Evolutionary conservation across 2,113 vertebrate genomes (phyloP).

Genomic region (Oreotrochilus melanogaster): DNA sequence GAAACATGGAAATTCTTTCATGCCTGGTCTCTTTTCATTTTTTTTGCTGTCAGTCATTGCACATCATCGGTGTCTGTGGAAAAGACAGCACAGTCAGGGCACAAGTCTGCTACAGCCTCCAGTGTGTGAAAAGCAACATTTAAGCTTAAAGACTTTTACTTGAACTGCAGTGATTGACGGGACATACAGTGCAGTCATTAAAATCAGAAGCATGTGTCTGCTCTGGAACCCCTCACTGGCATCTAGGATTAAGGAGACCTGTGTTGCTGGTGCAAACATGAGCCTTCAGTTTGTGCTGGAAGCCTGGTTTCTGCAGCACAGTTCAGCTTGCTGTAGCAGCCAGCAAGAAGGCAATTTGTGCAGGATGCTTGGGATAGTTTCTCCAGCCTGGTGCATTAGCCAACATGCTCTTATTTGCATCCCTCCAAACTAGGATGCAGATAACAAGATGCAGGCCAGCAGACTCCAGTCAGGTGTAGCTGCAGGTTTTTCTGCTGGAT

Average conservation of each 20-base stretch:
- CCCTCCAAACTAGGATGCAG: neutral
- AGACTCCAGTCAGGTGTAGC: neutral
- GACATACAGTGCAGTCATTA: neutral
- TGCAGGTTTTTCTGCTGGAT: neutral
- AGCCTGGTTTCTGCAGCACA: neutral
- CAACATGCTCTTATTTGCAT: neutral
- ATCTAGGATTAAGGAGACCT: neutral
- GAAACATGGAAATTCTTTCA: slow-evolving; percentile 45
- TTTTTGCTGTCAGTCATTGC: slow-evolving; percentile 48
- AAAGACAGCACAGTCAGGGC: neutral
- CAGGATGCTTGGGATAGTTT: neutral
- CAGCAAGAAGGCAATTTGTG: neutral
- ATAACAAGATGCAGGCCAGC: neutral
- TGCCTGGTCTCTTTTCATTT: slow-evolving; percentile 49
- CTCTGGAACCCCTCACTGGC: neutral
- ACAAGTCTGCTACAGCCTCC: neutral
- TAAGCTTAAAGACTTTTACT: neutral
- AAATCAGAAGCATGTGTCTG: neutral
- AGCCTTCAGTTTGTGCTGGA: neutral
- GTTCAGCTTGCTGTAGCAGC: neutral
- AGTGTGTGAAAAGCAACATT: neutral
- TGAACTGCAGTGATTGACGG: neutral
- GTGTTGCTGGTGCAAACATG: neutral
- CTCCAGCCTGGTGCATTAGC: neutral
- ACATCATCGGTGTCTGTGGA: neutral